Evolutionary conservation across 2,797 vertebrate species (phyloP), one percentile per base, ranked within the genome.

Genomic region (Melanotaenia trifasciata): DNA sequence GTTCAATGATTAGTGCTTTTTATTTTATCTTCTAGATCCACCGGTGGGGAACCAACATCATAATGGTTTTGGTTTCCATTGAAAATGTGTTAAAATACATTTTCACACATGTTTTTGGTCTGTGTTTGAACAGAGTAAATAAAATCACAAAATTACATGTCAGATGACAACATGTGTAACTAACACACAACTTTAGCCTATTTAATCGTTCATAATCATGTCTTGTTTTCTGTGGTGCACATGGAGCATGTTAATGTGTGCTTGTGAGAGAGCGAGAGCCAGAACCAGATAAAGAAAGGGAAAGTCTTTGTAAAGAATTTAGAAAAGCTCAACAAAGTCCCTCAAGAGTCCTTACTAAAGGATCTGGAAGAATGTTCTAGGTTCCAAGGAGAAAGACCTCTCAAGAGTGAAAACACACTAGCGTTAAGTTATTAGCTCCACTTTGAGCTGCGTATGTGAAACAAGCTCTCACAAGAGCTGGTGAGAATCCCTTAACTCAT

Each of bases 401-500:
- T 96, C 94, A 94, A 95, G 95, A 95, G 94, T 91, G 90, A 95
- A 94, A 95, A 95, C 91, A 91, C 84, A 93, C 87, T 93, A 91
- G 94, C 93, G 91, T 94, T 94, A 94, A 95, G 92, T 94, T 95
- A 95, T 95, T 95, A 92, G 94, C 92, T 94, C 94, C 95, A 95
- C 94, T 95, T 93, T 93, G 91, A 93, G 93, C 93, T 90, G 93
- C 95, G 94, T 96, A 95, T 95, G 94, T 95, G 95, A 95, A 96
- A 96, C 92, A 94, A 94, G 91, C 94, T 95, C 95, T 95, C 92
- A 92, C 92, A 95, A 94, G 90, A 95, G 93, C 94, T 94, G 94
- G 93, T 96, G 95, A 97, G 95, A 96, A 97, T 96, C 92, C 96
- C 96, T 97, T 96, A 96, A 96, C 95, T 95, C 95, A 95, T 94